Conservation (phyloP, 1,140 invertebrate genomes). For the Drosophila kohkoa region DNA sequence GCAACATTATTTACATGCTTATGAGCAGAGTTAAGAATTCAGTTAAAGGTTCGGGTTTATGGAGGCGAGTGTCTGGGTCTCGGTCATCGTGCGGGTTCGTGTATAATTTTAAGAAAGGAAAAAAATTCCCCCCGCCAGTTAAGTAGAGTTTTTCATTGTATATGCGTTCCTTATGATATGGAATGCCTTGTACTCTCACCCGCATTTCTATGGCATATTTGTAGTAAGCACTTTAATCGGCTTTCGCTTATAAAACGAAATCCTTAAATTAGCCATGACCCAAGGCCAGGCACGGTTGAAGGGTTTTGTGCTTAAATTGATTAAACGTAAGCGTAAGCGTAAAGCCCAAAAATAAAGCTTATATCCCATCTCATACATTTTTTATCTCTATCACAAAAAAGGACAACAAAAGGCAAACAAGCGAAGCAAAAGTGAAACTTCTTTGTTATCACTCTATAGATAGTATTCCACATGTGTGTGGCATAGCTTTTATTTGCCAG, state of each 20-base stretch:
- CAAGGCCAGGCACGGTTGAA: neutral
- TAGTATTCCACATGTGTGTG: conserved; percentile 23
- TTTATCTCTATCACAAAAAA: conserved; percentile 7
- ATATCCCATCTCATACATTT: conserved; percentile 7
- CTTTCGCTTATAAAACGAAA: neutral
- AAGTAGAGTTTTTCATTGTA: conserved; percentile 4
- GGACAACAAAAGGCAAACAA: conserved; percentile 2
- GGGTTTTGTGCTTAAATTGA: conserved; percentile 22
- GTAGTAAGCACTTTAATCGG: conserved; percentile 1
- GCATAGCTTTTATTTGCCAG: conserved; percentile 5
- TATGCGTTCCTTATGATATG: neutral
- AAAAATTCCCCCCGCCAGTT: conserved; percentile 3
- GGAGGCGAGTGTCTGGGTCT: neutral
- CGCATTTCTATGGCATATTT: neutral
- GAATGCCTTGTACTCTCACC: neutral
- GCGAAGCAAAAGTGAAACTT: conserved; percentile 3
- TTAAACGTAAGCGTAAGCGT: conserved; percentile 21
- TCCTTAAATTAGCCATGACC: conserved; percentile 19
- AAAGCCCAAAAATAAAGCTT: conserved; percentile 18
- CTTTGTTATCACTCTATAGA: conserved; percentile 24
- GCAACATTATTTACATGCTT: conserved; percentile 14
- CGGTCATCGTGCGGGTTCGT: neutral
- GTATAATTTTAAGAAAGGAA: conserved; percentile 11
- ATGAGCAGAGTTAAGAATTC: neutral
- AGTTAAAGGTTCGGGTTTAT: neutral